Evolutionary conservation across 2,888 invertebrate species (phyloP), one percentile per base, ranked within the genome.

Genomic region (Mythimna vitellina): DNA sequence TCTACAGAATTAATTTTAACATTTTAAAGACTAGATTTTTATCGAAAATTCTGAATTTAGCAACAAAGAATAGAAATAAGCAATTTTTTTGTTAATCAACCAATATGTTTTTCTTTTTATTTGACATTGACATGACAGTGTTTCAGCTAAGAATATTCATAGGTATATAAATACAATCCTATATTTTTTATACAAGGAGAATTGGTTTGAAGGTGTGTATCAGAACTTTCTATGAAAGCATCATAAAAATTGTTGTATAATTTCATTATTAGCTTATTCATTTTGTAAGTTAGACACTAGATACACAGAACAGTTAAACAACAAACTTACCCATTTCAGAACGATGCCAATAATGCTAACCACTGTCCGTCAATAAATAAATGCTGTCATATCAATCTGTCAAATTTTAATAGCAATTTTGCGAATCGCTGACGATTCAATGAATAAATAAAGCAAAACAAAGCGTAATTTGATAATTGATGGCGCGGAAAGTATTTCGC

Each of bases 391-490:
- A 67, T 12, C 57, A 57, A 72, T 61, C 58, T 83, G 74, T 77
- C 75, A 84, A 73, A 67, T 62, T 53, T 54, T 10, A 57, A 46
- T n/a, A 62, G 63, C 73, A 67, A 81, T 73, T 78, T 84, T 67
- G 71, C 63, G 79, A 79, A 78, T 76, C 82, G 87, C 84, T 87
- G 86, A 88, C 81, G 75, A 83, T 84, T 86, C 76, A 75, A 62
- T 66, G 66, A 84, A 86, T 84, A 84, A 87, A 85, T 82, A 83
- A 80, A 81, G 70, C 83, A 85, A 88, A 87, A 84, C 86, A 86
- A 86, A 85, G 86, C 85, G 85, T 80, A 87, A 88, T 88, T 84
- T 73, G 83, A 88, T 88, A 83, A 84, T 75, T 77, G 67, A 78
- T 80, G 75, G 71, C 75, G 68, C 76, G 73, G 58, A 73, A 70